These are phyloP conservation scores for Formica selysi DNA, from an alignment of 1,140 invertebrate genomes.

Conservation along the genomic window DNA sequence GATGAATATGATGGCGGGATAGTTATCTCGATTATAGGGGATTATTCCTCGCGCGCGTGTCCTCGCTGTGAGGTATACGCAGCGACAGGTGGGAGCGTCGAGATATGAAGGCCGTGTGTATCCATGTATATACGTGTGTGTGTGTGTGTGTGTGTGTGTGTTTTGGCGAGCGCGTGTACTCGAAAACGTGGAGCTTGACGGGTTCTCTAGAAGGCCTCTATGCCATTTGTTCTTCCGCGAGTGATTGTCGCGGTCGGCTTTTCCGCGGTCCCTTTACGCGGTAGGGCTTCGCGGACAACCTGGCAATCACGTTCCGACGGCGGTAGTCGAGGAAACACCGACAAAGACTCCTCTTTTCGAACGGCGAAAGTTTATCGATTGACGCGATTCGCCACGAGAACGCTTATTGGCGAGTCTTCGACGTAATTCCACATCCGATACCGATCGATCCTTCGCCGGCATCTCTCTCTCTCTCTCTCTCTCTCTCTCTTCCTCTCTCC, in stretches of 20 bases:
- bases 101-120: conserved; percentile 5
- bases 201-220: not conserved
- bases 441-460: conserved; percentile 10
- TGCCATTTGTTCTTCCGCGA: conserved; percentile 12
- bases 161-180: not conserved
- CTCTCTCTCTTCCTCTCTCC: not conserved
- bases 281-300: too few relatives aligned
- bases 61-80: not conserved
- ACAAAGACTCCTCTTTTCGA: not conserved
- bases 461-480: not conserved
- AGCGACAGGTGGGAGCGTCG: conserved; percentile 54
- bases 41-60: conserved; percentile 10
- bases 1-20: too few relatives aligned
- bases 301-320: too few relatives aligned
- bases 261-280: too few relatives aligned
- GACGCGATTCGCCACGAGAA: not conserved
- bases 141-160: not conserved
- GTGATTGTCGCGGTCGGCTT: conserved; percentile 22
- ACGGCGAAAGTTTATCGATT: not conserved
- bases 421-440: conserved; percentile 1
- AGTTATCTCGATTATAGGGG: conserved; percentile 22
- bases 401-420: conserved; percentile 4
- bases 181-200: not conserved
- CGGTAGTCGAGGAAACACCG: not conserved
- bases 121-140: too few relatives aligned